A percentile compares a stretch with the other conserved stretches of the same genome.
Conservation (phyloP, 2,797 vertebrate species). For the Erithacus rubecula region DNA sequence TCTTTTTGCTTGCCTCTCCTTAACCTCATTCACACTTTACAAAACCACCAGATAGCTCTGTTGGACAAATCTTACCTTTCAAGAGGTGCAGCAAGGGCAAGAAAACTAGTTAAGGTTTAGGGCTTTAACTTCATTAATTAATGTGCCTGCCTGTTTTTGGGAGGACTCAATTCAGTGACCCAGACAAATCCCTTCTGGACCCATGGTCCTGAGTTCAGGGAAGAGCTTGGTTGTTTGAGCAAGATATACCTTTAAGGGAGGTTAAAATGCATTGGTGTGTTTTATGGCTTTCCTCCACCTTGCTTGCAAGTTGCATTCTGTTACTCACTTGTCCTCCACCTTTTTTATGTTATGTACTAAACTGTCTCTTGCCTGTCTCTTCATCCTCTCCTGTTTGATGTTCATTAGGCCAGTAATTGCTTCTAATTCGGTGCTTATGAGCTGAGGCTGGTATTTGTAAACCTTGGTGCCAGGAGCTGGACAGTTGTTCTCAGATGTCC, state of each 20-base stretch:
- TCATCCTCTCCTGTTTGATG: neutral
- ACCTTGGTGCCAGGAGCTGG: neutral
- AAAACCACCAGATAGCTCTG: neutral
- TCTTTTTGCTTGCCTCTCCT: neutral
- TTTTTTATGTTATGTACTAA: neutral
- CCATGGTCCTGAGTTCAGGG: neutral
- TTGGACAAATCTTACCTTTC: neutral
- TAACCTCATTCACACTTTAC: neutral
- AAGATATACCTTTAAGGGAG: neutral
- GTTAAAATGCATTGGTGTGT: neutral
- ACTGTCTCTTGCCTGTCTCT: slow-evolving; percentile 15
- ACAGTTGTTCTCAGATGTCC: slow-evolving; percentile 19
- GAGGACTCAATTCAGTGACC: neutral
- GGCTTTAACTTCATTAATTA: neutral
- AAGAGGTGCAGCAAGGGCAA: neutral
- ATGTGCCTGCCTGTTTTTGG: neutral
- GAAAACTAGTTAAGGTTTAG: neutral
- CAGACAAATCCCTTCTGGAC: neutral
- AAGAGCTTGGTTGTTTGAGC: neutral
- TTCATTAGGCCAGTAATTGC: slow-evolving; percentile 9
- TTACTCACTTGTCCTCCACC: neutral
- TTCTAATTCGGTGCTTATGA: slow-evolving; percentile 28
- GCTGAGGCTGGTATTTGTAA: slow-evolving; percentile 16
- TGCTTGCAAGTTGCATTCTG: neutral
- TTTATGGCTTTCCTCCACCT: neutral